These are phyloP conservation scores for Eulacestoma nigropectus DNA, from an alignment of 2,113 vertebrate species.

Conservation along the genomic window DNA sequence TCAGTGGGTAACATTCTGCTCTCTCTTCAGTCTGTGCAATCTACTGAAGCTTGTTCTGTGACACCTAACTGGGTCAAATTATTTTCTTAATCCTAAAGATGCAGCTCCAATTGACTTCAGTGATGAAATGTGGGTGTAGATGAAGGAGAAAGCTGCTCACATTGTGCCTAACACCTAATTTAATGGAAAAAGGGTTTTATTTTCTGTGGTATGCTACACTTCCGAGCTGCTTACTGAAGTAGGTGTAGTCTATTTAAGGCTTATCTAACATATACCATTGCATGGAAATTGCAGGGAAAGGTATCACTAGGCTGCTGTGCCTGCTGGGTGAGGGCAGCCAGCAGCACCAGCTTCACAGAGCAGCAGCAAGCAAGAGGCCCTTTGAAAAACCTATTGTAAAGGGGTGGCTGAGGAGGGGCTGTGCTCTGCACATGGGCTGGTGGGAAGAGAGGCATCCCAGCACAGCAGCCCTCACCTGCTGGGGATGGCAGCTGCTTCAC, in stretches of 20 bases:
- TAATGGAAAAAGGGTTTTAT: neutral
- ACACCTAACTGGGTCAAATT: neutral
- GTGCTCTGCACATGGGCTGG: neutral
- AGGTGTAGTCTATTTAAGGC: neutral
- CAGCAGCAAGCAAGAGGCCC: neutral
- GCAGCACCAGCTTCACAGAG: neutral
- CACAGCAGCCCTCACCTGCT: accelerated
- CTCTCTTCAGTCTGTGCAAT: neutral
- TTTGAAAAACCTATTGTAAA: neutral
- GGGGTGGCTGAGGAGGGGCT: neutral
- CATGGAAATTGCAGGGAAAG: neutral
- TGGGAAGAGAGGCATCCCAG: neutral
- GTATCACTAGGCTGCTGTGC: neutral
- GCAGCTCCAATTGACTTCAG: neutral
- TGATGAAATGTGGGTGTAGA: neutral
- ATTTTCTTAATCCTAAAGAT: conserved; percentile 1
- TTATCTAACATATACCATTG: neutral
- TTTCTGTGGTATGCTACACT: neutral
- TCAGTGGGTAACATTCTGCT: conserved; percentile 28
- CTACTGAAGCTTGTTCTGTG: neutral
- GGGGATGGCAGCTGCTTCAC: neutral
- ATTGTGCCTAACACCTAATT: neutral
- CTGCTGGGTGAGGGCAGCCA: neutral
- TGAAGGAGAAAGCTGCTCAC: neutral
- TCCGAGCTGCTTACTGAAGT: neutral